Conservation (phyloP, 1,140 invertebrate species). For the Galleria mellonella region DNA sequence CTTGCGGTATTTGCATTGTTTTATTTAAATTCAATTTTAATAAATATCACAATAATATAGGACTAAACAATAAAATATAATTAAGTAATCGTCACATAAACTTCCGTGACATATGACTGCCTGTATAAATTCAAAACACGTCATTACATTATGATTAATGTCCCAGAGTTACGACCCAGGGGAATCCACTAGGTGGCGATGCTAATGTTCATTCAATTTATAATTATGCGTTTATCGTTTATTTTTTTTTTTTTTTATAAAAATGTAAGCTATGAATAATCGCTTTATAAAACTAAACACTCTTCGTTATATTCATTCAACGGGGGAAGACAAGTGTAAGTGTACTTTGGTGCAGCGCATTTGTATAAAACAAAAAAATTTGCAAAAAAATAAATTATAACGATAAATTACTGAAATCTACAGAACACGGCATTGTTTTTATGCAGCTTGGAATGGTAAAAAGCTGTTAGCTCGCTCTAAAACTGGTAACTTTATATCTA, state of each 20-base stretch:
- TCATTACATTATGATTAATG: conserved; percentile 43
- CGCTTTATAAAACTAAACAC: conserved; percentile 10
- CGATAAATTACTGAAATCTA: too few species aligned
- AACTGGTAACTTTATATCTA: too few species aligned
- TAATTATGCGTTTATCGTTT: conserved; percentile 22
- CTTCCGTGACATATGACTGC: conserved; percentile 1
- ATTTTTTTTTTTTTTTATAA: conserved; percentile 13
- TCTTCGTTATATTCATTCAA: too few species aligned
- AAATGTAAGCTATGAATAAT: conserved; percentile 9
- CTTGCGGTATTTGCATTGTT: too few species aligned
- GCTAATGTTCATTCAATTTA: conserved; percentile 33
- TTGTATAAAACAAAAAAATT: too few species aligned
- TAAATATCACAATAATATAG: not conserved
- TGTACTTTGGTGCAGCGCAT: too few species aligned
- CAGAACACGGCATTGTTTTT: too few species aligned
- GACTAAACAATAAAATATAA: conserved; percentile 13
- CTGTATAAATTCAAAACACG: conserved; percentile 18
- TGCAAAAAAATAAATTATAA: too few species aligned
- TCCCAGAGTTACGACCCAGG: conserved; percentile 9
- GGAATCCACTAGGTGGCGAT: conserved; percentile 24
- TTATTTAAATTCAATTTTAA: too few species aligned
- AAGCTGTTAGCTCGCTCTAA: too few species aligned
- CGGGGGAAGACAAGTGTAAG: too few species aligned
- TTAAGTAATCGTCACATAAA: conserved; percentile 22
- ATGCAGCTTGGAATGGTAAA: too few species aligned